phyloP scores from a whole-genome alignment of 2,113 vertebrate genomes.

The Misgurnus mizolepis region DNA sequence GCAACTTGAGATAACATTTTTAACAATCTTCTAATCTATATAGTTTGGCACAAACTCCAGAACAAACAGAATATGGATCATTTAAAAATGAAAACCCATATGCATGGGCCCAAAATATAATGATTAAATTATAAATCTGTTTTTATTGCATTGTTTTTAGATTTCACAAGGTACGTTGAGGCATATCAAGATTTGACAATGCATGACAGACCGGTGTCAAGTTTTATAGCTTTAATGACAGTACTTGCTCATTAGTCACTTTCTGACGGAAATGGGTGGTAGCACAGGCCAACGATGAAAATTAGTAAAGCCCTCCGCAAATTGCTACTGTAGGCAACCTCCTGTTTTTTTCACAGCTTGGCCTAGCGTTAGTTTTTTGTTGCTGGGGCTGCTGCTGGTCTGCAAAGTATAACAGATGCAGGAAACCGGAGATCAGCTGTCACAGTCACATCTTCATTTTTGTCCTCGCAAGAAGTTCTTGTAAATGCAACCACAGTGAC shows the following conservation, averaged over 20 bases:
- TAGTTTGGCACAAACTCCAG: neutral
- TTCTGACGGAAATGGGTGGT: neutral
- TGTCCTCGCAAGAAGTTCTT: constrained; percentile 72
- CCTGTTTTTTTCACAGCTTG: neutral
- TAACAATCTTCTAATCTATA: neutral
- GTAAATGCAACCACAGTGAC: constrained; percentile 72
- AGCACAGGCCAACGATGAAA: constrained; percentile 24
- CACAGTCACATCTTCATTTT: constrained; percentile 67
- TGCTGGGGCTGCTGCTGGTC: constrained; percentile 69
- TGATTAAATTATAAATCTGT: constrained; percentile 63
- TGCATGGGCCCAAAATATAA: neutral
- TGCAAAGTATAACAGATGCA: constrained; percentile 65
- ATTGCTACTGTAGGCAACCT: neutral
- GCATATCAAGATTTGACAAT: neutral
- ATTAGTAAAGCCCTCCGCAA: neutral
- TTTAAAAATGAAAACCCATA: neutral
- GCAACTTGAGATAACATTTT: neutral
- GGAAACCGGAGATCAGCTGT: constrained; percentile 75
- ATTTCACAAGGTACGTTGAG: constrained; percentile 29
- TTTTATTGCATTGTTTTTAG: constrained; percentile 47
- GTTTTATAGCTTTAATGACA: constrained; percentile 17
- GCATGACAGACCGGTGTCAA: neutral
- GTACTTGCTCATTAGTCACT: constrained; percentile 24
- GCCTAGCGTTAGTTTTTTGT: constrained; percentile 46
- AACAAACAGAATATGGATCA: neutral